Evolutionary conservation across 1,140 invertebrate genomes (phyloP).

Genomic region (Calephelis virginiensis): DNA sequence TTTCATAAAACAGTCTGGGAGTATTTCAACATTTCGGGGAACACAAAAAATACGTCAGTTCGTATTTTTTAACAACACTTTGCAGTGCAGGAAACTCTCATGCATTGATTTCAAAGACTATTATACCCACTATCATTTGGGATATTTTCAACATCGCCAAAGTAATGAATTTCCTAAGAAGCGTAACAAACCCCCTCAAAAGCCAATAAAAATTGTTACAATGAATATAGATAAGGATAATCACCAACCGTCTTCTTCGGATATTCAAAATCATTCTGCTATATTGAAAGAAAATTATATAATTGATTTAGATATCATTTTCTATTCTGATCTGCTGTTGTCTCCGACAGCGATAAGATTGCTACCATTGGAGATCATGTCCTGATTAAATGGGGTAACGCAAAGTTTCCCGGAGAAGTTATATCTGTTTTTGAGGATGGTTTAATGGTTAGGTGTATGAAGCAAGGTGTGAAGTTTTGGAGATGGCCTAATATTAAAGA

Average conservation of each 20-base stretch:
- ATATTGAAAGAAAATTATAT: too few species aligned
- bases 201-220: not conserved
- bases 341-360: constrained; percentile 16
- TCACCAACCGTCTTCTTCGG: constrained; percentile 21
- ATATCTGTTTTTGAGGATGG: constrained; percentile 31
- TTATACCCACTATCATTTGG: constrained; percentile 21
- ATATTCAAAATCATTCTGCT: constrained; percentile 14
- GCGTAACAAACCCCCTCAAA: not conserved
- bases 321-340: not conserved
- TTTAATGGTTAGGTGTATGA: constrained; percentile 31
- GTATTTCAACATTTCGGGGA: constrained; percentile 30
- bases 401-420: constrained; percentile 28
- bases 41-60: constrained; percentile 39
- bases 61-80: constrained; percentile 27
- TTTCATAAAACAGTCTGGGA: constrained; percentile 24
- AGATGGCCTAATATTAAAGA: constrained; percentile 33
- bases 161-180: not conserved
- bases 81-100: constrained; percentile 33
- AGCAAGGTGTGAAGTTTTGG: constrained; percentile 27
- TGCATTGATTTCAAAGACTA: constrained; percentile 27
- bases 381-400: constrained; percentile 29
- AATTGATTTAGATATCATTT: too few species aligned
- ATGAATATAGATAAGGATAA: constrained; percentile 9
- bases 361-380: constrained; percentile 30
- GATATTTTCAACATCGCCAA: constrained; percentile 26